Evolutionary conservation across 2,797 vertebrate species (phyloP), one percentile per base, ranked within the genome.

Genomic region (Sebastes goodei): DNA sequence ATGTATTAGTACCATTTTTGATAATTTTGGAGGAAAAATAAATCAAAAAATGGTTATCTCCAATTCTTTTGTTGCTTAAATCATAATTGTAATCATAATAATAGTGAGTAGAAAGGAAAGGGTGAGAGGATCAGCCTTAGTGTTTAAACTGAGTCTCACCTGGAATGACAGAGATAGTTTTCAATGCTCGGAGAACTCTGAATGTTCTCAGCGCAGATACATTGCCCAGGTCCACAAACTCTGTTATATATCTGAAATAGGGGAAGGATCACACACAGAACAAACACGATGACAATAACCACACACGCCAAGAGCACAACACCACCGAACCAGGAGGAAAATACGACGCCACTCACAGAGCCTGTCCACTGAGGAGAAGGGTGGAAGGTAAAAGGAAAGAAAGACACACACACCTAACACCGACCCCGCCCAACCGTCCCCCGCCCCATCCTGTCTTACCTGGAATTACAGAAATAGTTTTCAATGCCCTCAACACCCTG

Each of bases 141-240:
- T 93, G 96, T 96, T 94, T 95, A 96, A 97, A 96, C 94, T 94
- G 92, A 96, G 94, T 97, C 99, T 99, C 98, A 99, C 99, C 99
- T 99, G 99, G 99, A 97, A 99, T 99, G 94, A 99, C 99, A 98
- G 99, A 99, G 97, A 99, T 99, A 97, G 99, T 99, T 99, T 99
- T 99, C 98, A 99, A 98, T 97, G 98, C 99, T 99, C 98, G 98
- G 97, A 99, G 98, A 99, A 99, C 99, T 97, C 99, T 99, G 98
- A 99, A 99, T 90, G 99, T 99, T 99, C 98, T 99, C 97, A 99
- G 97, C 96, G 98, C 99, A 97, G 98, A 99, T 97, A 99, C 99
- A 99, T 99, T 99, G 96, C 99, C 99, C 96, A 99, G 98, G 97
- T 99, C 99, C 98, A 99, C 98, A 99, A 99, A 99, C 97, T 99